Evolutionary conservation across 2,113 vertebrate species (phyloP).

Genomic region (Pelecanoides urinatrix): DNA sequence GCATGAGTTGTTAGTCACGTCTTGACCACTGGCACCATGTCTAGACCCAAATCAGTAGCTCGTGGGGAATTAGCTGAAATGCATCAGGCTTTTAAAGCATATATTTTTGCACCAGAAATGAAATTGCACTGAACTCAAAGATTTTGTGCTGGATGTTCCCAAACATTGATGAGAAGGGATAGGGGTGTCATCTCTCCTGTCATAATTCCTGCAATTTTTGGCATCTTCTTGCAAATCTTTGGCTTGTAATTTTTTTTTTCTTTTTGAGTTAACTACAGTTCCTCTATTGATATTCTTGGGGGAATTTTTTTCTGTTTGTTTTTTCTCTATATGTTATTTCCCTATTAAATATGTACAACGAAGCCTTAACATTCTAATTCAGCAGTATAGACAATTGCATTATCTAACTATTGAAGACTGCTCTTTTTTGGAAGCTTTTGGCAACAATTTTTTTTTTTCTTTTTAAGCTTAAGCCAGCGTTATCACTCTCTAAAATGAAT

Average conservation of each 20-base stretch:
- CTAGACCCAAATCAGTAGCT: neutral
- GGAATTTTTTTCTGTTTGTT: neutral
- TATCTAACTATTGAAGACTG: neutral
- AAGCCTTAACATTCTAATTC: neutral
- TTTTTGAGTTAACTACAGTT: neutral
- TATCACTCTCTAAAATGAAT: neutral
- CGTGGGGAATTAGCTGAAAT: neutral
- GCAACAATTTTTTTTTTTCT: neutral
- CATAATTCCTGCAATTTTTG: neutral
- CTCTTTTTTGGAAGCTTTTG: neutral
- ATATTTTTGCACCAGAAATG: neutral
- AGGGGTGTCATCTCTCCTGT: neutral
- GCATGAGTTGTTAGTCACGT: fast-evolving
- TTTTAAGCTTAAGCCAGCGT: neutral
- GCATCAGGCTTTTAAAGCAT: neutral
- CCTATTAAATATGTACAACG: neutral
- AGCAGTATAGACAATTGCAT: neutral
- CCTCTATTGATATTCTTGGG: neutral
- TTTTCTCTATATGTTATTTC: neutral
- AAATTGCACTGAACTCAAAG: neutral
- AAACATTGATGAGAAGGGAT: neutral
- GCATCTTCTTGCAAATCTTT: neutral
- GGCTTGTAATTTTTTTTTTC: neutral
- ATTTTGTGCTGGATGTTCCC: neutral
- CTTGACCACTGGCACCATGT: neutral